phyloP scores from a whole-genome alignment of 1,140 invertebrate species.

The Belonocnema kinseyi region DNA sequence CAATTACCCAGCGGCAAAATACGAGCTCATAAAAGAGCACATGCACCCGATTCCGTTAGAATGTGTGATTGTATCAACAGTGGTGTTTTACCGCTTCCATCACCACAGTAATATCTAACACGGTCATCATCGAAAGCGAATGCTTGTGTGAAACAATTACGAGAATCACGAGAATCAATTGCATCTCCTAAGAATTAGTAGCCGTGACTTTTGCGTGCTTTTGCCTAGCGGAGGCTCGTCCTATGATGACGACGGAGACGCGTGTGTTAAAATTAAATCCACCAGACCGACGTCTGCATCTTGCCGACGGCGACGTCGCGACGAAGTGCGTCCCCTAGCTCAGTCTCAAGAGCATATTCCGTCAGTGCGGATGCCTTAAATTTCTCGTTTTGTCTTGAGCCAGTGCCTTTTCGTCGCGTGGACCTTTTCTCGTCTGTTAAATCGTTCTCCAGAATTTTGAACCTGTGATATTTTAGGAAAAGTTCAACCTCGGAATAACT shows the following conservation, averaged over 20 bases:
- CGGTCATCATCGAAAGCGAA: conserved; percentile 16
- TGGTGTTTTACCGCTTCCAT: neutral
- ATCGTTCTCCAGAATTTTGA: conserved; percentile 26
- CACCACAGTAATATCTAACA: neutral
- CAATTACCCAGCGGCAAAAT: neutral
- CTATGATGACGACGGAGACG: conserved; percentile 59
- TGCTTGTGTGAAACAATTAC: conserved; percentile 12
- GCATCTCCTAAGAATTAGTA: conserved; percentile 35
- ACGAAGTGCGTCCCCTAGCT: conserved; percentile 71
- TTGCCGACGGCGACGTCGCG: conserved; percentile 67
- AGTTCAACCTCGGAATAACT: conserved; percentile 30
- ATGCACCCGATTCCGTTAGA: neutral
- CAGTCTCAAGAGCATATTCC: conserved; percentile 74
- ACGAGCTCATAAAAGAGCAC: neutral
- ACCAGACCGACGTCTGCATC: conserved; percentile 64
- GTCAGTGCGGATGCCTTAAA: conserved; percentile 60
- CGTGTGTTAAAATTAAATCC: conserved; percentile 74
- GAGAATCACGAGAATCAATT: conserved; percentile 22
- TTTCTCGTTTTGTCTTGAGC: conserved; percentile 48
- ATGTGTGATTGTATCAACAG: neutral
- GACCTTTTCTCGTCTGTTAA: neutral
- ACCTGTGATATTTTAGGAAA: conserved; percentile 32
- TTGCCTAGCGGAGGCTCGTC: conserved; percentile 68
- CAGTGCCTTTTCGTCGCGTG: conserved; percentile 35
- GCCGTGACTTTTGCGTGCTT: conserved; percentile 56